Conservation (phyloP, 2,113 vertebrate species). For the Eudorcas thomsonii region DNA sequence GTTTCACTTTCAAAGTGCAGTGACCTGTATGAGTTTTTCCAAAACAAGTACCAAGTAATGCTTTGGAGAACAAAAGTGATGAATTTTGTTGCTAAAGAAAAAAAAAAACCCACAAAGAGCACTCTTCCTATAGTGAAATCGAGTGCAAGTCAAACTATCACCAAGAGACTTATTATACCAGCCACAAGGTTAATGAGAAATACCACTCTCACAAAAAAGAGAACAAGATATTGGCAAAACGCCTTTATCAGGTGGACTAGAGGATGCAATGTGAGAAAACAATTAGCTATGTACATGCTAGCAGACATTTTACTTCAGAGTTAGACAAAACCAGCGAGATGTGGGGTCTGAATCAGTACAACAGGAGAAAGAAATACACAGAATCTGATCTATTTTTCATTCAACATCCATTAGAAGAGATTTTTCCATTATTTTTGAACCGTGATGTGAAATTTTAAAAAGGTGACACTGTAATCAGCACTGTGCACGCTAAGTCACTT, state of each 20-base stretch:
- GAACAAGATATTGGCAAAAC: neutral
- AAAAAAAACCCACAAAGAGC: neutral
- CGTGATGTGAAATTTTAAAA: neutral
- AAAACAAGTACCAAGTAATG: neutral
- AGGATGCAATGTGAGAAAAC: neutral
- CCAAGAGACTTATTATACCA: neutral
- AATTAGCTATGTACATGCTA: neutral
- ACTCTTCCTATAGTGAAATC: neutral
- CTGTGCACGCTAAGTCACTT: neutral
- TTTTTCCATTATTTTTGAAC: neutral
- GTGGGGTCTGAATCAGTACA: neutral
- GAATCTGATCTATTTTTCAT: neutral
- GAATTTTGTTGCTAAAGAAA: neutral
- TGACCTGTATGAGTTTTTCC: neutral
- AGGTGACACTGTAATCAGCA: neutral
- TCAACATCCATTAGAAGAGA: neutral
- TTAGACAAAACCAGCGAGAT: neutral
- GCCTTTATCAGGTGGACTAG: neutral
- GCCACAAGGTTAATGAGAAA: neutral
- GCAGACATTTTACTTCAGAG: neutral
- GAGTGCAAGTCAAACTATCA: neutral
- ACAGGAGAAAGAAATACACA: neutral
- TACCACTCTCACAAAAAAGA: neutral
- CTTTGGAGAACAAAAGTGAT: constrained; percentile 20
- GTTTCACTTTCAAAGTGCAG: constrained; percentile 6